These are phyloP conservation scores for Oreortyx pictus DNA, from an alignment of 2,797 vertebrate species.

Conservation along the genomic window DNA sequence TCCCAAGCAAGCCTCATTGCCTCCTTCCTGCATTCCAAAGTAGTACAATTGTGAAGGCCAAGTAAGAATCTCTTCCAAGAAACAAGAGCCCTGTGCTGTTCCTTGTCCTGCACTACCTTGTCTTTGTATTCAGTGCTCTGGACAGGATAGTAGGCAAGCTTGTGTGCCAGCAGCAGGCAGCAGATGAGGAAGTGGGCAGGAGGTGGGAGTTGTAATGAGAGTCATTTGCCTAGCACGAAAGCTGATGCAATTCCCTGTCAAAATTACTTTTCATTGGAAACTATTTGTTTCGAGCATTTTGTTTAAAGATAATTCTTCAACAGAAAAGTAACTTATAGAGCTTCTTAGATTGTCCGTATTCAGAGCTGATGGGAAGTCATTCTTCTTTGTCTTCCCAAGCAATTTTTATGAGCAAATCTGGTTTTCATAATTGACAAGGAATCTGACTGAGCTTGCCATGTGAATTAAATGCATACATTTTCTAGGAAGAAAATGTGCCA, in stretches of 20 bases:
- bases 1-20: not conserved
- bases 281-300: not conserved
- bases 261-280: not conserved
- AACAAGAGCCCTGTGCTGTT: not conserved
- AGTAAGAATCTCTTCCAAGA: not conserved
- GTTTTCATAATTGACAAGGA: not conserved
- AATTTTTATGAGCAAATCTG: not conserved
- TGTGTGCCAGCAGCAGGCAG: not conserved
- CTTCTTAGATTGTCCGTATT: not conserved
- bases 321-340: not conserved
- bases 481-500: not conserved
- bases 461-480: not conserved
- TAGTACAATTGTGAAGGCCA: not conserved
- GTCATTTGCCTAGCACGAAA: not conserved
- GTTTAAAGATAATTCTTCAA: not conserved
- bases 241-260: not conserved
- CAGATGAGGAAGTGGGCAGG: not conserved
- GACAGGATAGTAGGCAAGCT: not conserved
- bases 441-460: not conserved
- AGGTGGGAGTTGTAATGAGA: not conserved
- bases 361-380: not conserved
- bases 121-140: not conserved
- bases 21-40: not conserved
- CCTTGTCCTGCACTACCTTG: not conserved
- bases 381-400: not conserved